Conservation (phyloP, 2,113 vertebrate species). For the Nansenia antarctica region DNA sequence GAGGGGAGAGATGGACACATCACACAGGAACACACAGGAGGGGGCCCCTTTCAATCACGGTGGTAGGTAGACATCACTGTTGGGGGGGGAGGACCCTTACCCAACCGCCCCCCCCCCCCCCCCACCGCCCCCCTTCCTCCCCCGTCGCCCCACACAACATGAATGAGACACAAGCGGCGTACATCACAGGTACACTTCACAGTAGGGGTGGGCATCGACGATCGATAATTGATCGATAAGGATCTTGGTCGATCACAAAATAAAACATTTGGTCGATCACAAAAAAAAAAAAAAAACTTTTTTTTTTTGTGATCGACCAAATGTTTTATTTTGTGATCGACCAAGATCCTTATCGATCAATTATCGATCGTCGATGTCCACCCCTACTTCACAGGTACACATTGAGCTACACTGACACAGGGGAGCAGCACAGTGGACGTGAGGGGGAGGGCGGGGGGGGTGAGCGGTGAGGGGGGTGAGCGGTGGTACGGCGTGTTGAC, state of each 20-base stretch:
- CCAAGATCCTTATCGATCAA: no score
- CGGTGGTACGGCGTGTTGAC: no score
- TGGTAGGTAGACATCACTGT: neutral
- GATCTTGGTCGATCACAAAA: no score
- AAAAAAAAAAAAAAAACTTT: no score
- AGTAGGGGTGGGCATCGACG: no score
- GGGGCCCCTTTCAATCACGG: neutral
- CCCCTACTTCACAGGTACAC: slow-evolving; percentile 33
- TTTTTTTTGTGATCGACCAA: no score
- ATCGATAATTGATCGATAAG: no score
- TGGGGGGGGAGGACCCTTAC: slow-evolving; percentile 59
- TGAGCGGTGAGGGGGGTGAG: slow-evolving; percentile 24
- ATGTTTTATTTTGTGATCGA: no score
- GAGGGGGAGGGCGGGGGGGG: slow-evolving; percentile 33
- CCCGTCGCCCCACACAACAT: slow-evolving; percentile 49
- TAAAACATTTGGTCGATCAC: no score
- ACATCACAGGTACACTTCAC: slow-evolving; percentile 33
- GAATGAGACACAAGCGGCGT: no score
- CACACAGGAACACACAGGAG: slow-evolving; percentile 50
- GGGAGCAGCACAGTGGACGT: slow-evolving; percentile 40
- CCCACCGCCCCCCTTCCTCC: slow-evolving; percentile 55
- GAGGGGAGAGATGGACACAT: slow-evolving; percentile 83
- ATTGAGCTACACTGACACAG: slow-evolving; percentile 22
- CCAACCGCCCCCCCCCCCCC: slow-evolving; percentile 61
- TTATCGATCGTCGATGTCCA: no score